Base-by-base conservation (phyloP, 2,888 invertebrate species). In the Trissonchulus latispiculum region DNA sequence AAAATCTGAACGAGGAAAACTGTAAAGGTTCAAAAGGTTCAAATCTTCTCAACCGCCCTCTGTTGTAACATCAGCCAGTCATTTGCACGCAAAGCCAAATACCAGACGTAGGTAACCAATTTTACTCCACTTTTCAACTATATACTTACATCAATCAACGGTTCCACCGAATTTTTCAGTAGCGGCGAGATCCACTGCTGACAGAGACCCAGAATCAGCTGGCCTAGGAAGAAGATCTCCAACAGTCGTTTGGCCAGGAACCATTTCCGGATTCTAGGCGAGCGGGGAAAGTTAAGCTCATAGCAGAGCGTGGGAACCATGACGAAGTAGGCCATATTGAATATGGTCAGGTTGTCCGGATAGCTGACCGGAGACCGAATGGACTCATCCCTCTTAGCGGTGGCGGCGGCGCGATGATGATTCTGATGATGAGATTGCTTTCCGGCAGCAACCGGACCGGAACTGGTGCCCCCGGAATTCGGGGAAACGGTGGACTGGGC, bases 131-230 rank as follows among this genome's bases (percentile, higher is more conserved):
- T n/a, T n/a, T n/a, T n/a, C n/a, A n/a, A n/a, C n/a, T n/a, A n/a
- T n/a, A n/a, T n/a, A n/a, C 66, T 18, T 64, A 64, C 66, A 8
- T 87, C 87, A 75, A 88, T 90, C 84, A 99, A 93, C 0, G 97
- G 95, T 79, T 92, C 90, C 75, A 96, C 86, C 0, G 96, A 93
- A 85, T 97, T 97, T 78, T 90, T 90, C 62, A 99, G 90, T 0
- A 93, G 91, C 0, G 99, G 97, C 75, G 95, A 90, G 86, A 99
- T 94, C 93, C 97, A 99, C 84, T 99, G 95, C 82, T 96, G 95
- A 81, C 93, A 90, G 69, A 97, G 86, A 1, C 91, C 91, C 84
- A 95, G 76, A 72, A 85, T 84, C 68, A 87, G 77, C 76, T 86
- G 85, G 1, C 83, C 79, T 31, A 87, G 80, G 37, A 72, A 67